Evolutionary conservation across 2,113 vertebrate species (phyloP), one percentile per base, ranked within the genome.

Genomic region (Bubalus kerabau): DNA sequence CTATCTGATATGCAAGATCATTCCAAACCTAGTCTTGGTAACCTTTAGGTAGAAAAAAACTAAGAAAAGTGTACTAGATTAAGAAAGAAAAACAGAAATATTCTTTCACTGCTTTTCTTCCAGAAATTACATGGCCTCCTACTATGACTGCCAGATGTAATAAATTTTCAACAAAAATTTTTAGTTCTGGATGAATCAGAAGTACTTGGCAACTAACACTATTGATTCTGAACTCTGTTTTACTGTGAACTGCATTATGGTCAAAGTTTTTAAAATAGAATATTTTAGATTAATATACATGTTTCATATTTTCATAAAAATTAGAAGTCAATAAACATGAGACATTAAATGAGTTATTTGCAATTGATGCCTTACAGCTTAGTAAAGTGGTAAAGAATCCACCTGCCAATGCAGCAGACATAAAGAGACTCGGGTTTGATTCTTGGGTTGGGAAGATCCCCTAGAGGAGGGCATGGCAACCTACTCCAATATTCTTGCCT

Each of bases 51-150:
- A 56, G 57, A 83, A 93, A 94, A 94, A 95, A 43, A 7, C 50
- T 82, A 94, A 94, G 88, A 91, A 90, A 96, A 96, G 82, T 24
- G 89, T 92, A 95, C 87, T 93, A 94, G 24, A 80, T 81, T 85
- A 87, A 40, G 40, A 56, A 90, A 95, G 60, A 78, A 95, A 97
- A 94, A 56, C 32, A 91, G 32, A 23, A 92, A 48, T 74, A 94
- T 93, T 71, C 3, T 85, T 85, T 94, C 12, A 81, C 54, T 56
- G 26, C 2, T 92, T 95, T 94, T 76, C 56, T 97, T 50, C 78
- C 71, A 94, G 52, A 96, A 94, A 85, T 52, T 87, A 59, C 28
- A 89, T 10, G 30, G 54, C 48, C 40, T 80, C 52, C 48, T 52
- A 76, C 36, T 76, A 32, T 95, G 67, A 94, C 43, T 94, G 71